Evolutionary conservation across 2,113 vertebrate genomes (phyloP).

Genomic region (Galemys pyrenaicus): DNA sequence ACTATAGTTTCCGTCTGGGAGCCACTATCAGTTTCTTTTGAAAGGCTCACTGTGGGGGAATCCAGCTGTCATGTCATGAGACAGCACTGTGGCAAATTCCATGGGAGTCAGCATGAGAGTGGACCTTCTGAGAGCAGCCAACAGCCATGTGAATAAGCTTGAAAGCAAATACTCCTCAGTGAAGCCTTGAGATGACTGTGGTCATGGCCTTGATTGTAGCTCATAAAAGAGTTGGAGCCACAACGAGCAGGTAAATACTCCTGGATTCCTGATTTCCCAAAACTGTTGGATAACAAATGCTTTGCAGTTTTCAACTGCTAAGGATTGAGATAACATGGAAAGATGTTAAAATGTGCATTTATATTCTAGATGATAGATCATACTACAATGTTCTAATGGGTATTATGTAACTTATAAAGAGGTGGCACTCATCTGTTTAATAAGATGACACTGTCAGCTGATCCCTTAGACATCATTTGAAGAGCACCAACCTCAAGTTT

Average conservation of each 20-base stretch:
- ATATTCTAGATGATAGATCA: neutral
- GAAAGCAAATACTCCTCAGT: neutral
- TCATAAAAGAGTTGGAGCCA: neutral
- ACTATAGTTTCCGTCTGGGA: neutral
- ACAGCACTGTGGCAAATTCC: neutral
- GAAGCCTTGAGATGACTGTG: neutral
- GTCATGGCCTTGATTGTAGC: neutral
- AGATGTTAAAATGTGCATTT: slow-evolving; percentile 4
- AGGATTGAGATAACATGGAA: neutral
- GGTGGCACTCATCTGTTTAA: neutral
- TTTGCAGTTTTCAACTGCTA: slow-evolving; percentile 22
- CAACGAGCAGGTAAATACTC: neutral
- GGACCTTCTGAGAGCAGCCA: neutral
- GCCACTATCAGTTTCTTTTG: neutral
- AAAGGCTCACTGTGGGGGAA: neutral
- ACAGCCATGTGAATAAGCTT: neutral
- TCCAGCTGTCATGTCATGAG: neutral
- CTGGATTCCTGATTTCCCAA: neutral
- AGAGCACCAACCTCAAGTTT: neutral
- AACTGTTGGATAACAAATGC: neutral
- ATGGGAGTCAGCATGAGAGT: neutral
- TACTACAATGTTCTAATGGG: neutral
- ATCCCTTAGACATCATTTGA: neutral
- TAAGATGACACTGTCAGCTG: neutral
- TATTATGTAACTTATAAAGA: slow-evolving; percentile 1